Conservation (phyloP, 2,888 invertebrate genomes). For the Eupithecia centaureata region DNA sequence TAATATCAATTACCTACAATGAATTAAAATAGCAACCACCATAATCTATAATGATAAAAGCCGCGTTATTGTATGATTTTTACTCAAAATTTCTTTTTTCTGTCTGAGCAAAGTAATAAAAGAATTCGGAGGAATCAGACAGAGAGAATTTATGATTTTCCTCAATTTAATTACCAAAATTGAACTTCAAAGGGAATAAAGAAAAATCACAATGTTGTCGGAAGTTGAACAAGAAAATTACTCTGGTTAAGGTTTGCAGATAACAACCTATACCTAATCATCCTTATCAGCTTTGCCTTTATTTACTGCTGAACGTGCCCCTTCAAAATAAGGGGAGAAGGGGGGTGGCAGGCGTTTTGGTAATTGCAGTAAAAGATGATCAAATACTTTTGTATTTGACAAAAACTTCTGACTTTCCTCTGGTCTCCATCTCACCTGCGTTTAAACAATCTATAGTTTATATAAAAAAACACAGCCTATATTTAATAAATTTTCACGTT, state of each 20-base stretch:
- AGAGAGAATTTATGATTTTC: slow-evolving; percentile 25
- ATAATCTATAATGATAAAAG: not conserved
- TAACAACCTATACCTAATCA: too few relatives aligned
- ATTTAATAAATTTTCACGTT: too few relatives aligned
- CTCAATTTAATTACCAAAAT: slow-evolving; percentile 14
- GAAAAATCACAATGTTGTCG: slow-evolving; percentile 14
- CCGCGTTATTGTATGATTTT: not conserved
- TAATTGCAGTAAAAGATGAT: too few relatives aligned
- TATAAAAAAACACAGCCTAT: too few relatives aligned
- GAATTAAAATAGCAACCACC: not conserved
- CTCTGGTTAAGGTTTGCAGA: not conserved
- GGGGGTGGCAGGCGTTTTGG: too few relatives aligned
- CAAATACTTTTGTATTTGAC: too few relatives aligned
- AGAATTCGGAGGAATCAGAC: slow-evolving; percentile 1
- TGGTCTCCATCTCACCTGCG: too few relatives aligned
- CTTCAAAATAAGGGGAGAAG: too few relatives aligned
- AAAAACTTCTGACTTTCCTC: too few relatives aligned
- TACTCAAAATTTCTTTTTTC: not conserved
- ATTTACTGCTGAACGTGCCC: too few relatives aligned
- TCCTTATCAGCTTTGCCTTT: too few relatives aligned
- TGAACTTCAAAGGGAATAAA: slow-evolving; percentile 12
- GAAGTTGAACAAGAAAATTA: not conserved
- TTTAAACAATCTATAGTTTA: too few relatives aligned
- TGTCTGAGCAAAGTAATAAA: not conserved
- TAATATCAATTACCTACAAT: not conserved